Base-by-base conservation (phyloP, 2,797 vertebrate genomes). In the Phrynocephalus vlangalii region DNA sequence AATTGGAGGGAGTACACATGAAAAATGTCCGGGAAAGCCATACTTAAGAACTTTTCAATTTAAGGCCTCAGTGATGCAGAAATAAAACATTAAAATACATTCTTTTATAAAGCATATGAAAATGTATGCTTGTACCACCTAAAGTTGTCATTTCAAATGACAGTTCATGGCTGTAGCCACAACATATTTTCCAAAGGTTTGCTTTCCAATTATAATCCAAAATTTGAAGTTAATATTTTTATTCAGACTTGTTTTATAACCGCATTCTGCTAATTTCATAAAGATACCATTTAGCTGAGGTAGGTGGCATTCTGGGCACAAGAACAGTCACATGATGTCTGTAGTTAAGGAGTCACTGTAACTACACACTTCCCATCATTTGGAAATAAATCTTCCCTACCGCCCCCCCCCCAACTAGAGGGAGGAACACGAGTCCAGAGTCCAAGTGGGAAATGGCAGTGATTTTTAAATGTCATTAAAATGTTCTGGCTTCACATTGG, bases 231-330 rank as follows among this genome's bases (percentile, higher is more conserved):
- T 94, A 90, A 92, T 94, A 94, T 95, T 94, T 95, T 94, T 94
- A 93, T 91, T 93, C 86, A 93, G 92, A 52, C 86, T 88, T 86
- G 48, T 88, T 67, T 89, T 93, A 94, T 88, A 94, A 95, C 94
- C 86, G 0, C 85, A 87, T 95, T 96, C 94, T 96, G 92, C 92
- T 95, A 93, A 96, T 96, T 96, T 96, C 93, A 97, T 97, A 97
- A 97, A 97, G 96, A 97, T 96, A 95, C 96, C 96, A 96, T 97
- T 97, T 97, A 97, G 96, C 95, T 96, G 96, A 97, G 95, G 96
- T 96, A 96, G 96, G 95, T 96, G 95, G 96, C 91, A 95, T 95
- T 96, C 95, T 96, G 95, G 95, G 95, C 96, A 94, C 90, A 82
- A 0, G 93, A 95, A 95, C 94, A 95, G 94, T 94, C 95, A 92